These are phyloP conservation scores for Luehdorfia chinensis DNA, from an alignment of 1,140 invertebrate species.

Conservation along the genomic window DNA sequence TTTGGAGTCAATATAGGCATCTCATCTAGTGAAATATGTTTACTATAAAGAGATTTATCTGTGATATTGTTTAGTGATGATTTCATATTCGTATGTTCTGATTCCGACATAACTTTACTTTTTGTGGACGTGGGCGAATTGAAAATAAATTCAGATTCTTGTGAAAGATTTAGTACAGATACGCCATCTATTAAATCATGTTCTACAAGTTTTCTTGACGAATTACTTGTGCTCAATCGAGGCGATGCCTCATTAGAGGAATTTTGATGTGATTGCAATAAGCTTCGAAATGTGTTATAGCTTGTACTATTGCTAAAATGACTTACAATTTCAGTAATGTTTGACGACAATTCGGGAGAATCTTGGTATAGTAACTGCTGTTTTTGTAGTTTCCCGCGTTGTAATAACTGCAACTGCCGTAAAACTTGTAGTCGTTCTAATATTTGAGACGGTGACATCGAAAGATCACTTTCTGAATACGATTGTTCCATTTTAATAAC, in stretches of 20 bases:
- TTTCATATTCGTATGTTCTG: constrained; percentile 1
- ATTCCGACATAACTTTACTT: constrained; percentile 27
- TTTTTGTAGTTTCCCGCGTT: constrained; percentile 64
- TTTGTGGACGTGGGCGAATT: constrained; percentile 40
- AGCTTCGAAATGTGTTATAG: constrained; percentile 62
- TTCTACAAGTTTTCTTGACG: constrained; percentile 32
- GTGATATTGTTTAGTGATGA: neutral
- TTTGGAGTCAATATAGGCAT: constrained; percentile 65
- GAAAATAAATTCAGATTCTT: constrained; percentile 57
- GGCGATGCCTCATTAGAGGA: constrained; percentile 32
- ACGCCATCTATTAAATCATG: constrained; percentile 59
- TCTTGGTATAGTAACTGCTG: constrained; percentile 52
- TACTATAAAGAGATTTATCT: constrained; percentile 23
- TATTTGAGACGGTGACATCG: constrained; percentile 62
- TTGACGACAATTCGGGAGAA: constrained; percentile 48
- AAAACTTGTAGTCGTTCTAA: constrained; percentile 60
- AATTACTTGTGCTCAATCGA: constrained; percentile 19
- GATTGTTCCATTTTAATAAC: constrained; percentile 58
- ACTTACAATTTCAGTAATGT: constrained; percentile 64
- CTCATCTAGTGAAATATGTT: constrained; percentile 61
- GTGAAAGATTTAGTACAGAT: constrained; percentile 56
- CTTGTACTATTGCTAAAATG: constrained; percentile 65
- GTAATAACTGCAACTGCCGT: constrained; percentile 55
- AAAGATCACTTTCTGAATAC: constrained; percentile 57
- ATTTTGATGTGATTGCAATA: constrained; percentile 47